Percentiles rank a stretch among this genome's conserved stretches.
Evolutionary conservation across 2,797 vertebrate genomes (phyloP).

Genomic region (Anomalospiza imberbis): DNA sequence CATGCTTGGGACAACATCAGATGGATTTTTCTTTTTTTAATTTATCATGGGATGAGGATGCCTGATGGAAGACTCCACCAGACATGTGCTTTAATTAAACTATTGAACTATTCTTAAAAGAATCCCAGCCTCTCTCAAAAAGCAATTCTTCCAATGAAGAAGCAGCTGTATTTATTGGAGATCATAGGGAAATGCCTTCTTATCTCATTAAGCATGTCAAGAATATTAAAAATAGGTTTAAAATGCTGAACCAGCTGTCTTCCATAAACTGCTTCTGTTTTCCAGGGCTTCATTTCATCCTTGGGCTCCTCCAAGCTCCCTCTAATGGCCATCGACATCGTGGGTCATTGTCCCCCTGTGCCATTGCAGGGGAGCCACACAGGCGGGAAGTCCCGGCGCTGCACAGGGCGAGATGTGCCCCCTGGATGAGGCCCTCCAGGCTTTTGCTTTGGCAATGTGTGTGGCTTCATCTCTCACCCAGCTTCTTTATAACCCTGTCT

Average conservation of each 20-base stretch:
- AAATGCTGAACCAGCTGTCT: neutral
- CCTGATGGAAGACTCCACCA: neutral
- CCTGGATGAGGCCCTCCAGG: neutral
- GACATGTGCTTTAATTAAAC: neutral
- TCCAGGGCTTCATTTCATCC: neutral
- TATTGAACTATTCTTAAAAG: neutral
- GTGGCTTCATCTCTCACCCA: neutral
- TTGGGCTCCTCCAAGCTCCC: neutral
- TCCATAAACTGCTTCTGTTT: neutral
- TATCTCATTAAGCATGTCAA: neutral
- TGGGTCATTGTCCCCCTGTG: neutral
- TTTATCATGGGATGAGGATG: neutral
- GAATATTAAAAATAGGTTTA: neutral
- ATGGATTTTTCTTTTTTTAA: neutral
- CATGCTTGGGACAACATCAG: neutral
- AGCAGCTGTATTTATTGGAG: neutral
- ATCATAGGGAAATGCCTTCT: neutral
- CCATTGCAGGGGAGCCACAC: rapidly evolving
- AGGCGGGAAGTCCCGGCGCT: rapidly evolving
- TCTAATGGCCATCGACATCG: neutral
- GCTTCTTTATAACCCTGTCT: neutral
- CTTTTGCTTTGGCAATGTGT: neutral
- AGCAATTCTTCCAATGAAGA: neutral
- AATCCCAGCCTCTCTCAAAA: neutral
- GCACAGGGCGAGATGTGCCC: neutral